Base-by-base conservation (phyloP, 1,140 invertebrate species). In the Pseudoatta argentina region DNA sequence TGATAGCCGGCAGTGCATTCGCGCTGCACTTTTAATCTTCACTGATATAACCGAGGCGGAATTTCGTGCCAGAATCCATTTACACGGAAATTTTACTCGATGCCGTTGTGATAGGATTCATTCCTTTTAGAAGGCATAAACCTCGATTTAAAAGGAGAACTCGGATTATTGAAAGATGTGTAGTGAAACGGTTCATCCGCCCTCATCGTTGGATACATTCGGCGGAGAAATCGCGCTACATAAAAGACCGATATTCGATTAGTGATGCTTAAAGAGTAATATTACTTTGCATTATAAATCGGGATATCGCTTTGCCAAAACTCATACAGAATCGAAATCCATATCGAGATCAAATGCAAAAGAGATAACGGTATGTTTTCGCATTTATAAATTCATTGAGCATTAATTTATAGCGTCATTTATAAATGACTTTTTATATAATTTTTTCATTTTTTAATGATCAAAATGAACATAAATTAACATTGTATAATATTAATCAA, bases 221-320 rank as follows among this genome's bases (percentile, higher is more conserved):
- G 30, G 7, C 34, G 57, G 14, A 75, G 72, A 73, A 83, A 73
- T 75, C 63, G 48, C 61, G 57, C 72, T 66, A n/a, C 24, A 83
- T 75, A 55, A 77, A 86, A 86, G 67, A 82, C 79, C 89, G 89
- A 92, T 92, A 92, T 92, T 92, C 91, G 92, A 92, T 92, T 92
- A 92, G 91, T 87, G 85, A 30, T 81, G 85, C 87, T 91, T 87
- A 82, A 88, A 89, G 86, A 92, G 91, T 82, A 90, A 90, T 92
- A 92, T 91, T 87, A 86, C 83, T 91, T 91, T 90, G 86, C 90
- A 92, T 92, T 89, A 91, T 82, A 90, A 89, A 91, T 91, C 90
- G 77, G 75, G 79, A 88, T 88, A 87, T 87, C 88, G 86, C 59
- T 44, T 67, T 34, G 85, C 14, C 61, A 81, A 89, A 55, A 77